phyloP scores from a whole-genome alignment of 2,797 vertebrate genomes.

The Peromyscus nudipes region DNA sequence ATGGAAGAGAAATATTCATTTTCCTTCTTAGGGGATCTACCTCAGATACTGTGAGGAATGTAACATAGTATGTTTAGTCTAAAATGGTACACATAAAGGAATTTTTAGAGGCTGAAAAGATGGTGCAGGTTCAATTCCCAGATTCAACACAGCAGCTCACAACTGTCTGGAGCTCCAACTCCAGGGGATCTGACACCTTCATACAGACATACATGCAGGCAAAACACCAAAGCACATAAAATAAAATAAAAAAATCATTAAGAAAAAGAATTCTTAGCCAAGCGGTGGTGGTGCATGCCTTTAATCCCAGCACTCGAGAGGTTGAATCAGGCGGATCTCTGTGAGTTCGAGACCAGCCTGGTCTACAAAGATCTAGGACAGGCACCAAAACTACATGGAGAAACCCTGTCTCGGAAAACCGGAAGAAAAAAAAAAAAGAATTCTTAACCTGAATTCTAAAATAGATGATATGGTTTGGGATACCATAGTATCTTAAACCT shows the following conservation, averaged over 20 bases:
- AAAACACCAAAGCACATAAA: neutral
- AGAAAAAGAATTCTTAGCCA: neutral
- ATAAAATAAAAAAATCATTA: neutral
- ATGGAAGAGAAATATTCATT: neutral
- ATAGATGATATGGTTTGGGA: conserved; percentile 25
- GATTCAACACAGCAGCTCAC: neutral
- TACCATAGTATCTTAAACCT: neutral
- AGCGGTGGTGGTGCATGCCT: no score
- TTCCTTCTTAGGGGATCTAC: neutral
- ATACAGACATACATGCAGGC: neutral
- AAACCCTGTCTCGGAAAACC: no score
- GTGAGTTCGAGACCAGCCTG: no score
- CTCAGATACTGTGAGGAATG: neutral
- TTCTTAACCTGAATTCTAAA: conserved; percentile 54
- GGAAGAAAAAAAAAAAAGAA: neutral
- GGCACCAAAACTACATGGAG: no score
- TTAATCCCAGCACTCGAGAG: no score
- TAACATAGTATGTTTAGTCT: neutral
- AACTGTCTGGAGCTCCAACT: neutral
- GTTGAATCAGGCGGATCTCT: no score
- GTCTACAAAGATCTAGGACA: no score
- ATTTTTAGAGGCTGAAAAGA: neutral
- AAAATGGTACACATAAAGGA: neutral
- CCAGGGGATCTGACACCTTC: neutral
- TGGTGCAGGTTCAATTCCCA: neutral